These are phyloP conservation scores for Ceryle rudis DNA, from an alignment of 2,797 vertebrate genomes.

Conservation along the genomic window DNA sequence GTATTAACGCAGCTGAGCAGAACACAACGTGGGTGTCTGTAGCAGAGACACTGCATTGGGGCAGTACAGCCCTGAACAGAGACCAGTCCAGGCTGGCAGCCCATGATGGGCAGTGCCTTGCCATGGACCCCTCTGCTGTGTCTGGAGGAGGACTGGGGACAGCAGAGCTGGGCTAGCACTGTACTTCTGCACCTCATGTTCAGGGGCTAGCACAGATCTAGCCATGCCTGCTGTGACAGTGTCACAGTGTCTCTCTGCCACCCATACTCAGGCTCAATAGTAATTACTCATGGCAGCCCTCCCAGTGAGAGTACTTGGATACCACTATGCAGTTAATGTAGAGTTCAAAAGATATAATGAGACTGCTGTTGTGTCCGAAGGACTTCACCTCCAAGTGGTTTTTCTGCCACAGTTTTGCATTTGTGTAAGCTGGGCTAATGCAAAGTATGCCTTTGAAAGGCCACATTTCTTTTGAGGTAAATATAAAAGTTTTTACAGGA, in stretches of 20 bases:
- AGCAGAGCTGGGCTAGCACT: neutral
- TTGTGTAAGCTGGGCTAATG: neutral
- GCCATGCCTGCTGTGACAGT: rapidly evolving
- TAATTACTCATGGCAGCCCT: neutral
- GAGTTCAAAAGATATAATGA: neutral
- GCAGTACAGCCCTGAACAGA: neutral
- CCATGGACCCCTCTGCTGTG: rapidly evolving
- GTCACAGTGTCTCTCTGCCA: no score
- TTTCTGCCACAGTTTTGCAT: neutral
- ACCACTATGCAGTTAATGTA: rapidly evolving
- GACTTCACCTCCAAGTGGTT: neutral
- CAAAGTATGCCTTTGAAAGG: neutral
- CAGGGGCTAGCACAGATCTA: no score
- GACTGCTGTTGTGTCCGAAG: neutral
- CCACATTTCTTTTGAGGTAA: neutral
- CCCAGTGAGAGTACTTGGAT: neutral
- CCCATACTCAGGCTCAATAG: no score
- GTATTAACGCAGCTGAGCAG: rapidly evolving
- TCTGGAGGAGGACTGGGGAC: neutral
- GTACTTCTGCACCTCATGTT: rapidly evolving
- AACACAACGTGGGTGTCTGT: rapidly evolving
- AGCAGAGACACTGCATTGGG: neutral
- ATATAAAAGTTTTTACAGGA: neutral
- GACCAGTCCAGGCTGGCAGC: neutral
- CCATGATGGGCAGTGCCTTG: rapidly evolving